These are phyloP conservation scores for Campylorhamphus procurvoides DNA, from an alignment of 2,113 vertebrate genomes.

Conservation along the genomic window DNA sequence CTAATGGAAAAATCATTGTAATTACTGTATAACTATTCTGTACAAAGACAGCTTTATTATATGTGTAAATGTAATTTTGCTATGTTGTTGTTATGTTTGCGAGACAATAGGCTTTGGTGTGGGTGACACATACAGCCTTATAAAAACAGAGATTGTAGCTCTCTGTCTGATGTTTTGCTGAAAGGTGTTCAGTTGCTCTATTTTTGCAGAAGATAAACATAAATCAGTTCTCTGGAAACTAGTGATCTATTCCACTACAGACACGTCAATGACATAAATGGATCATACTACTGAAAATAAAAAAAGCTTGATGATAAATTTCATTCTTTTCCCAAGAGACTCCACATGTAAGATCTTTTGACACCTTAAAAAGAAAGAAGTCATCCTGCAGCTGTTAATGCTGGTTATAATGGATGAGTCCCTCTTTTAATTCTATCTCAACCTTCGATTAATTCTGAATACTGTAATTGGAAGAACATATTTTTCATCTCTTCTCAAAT, in stretches of 20 bases:
- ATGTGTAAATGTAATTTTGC: constrained; percentile 57
- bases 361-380: background rate
- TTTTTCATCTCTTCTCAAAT: background rate
- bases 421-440: background rate
- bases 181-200: constrained; percentile 21
- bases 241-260: background rate
- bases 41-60: constrained; percentile 51
- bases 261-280: background rate
- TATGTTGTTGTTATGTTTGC: constrained; percentile 31
- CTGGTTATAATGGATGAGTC: background rate
- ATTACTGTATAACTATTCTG: constrained; percentile 41
- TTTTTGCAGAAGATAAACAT: constrained; percentile 33
- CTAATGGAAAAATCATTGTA: constrained; percentile 27
- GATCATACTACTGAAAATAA: constrained; percentile 24
- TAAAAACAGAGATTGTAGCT: constrained; percentile 43
- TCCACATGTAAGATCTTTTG: background rate
- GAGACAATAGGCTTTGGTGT: constrained; percentile 16
- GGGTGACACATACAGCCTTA: constrained; percentile 30
- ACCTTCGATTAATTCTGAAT: background rate
- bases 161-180: constrained; percentile 9
- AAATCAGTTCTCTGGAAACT: background rate
- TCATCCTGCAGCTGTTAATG: background rate
- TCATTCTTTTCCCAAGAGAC: constrained; percentile 5
- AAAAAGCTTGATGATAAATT: constrained; percentile 25
- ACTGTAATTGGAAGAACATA: constrained; percentile 21